Conservation (phyloP, 1,140 invertebrate genomes). For the Pogonomyrmex californicus region DNA sequence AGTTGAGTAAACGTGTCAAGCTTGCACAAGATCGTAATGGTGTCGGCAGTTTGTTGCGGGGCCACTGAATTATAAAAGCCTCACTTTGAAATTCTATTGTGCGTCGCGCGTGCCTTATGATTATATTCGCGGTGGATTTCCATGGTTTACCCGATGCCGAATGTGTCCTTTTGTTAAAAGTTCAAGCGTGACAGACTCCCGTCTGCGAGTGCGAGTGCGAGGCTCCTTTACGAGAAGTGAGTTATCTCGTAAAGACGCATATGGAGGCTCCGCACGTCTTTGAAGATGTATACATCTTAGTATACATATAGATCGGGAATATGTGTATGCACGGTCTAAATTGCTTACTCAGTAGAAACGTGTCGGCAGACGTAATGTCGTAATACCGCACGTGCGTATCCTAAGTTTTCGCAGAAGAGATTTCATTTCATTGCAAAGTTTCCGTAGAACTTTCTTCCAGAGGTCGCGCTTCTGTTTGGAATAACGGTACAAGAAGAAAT, state of each 20-base stretch:
- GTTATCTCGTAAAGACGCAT: background rate
- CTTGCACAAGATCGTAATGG: conserved; percentile 24
- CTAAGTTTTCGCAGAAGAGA: background rate
- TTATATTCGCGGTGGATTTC: background rate
- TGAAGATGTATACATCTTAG: background rate
- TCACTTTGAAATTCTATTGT: conserved; percentile 33
- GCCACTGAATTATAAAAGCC: conserved; percentile 23
- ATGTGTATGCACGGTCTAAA: background rate
- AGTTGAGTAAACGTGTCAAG: conserved; percentile 12
- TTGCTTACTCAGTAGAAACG: background rate
- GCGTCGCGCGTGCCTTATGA: background rate
- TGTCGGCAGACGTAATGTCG: conserved; percentile 36
- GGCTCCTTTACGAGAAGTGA: background rate
- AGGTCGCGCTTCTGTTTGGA: background rate
- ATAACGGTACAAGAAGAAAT: background rate
- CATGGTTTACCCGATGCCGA: background rate
- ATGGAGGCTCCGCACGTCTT: background rate
- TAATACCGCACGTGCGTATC: background rate
- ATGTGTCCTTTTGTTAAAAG: background rate
- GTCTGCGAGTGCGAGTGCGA: background rate
- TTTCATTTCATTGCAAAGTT: conserved; percentile 21
- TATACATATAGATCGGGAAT: background rate
- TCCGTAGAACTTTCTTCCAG: conserved; percentile 10
- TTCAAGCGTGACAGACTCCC: background rate
- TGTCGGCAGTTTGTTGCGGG: conserved; percentile 3